A percentile compares a stretch with the other conserved stretches of the same genome.
phyloP scores from a whole-genome alignment of 2,797 vertebrate genomes.

The Yasuhikotakia modesta region DNA sequence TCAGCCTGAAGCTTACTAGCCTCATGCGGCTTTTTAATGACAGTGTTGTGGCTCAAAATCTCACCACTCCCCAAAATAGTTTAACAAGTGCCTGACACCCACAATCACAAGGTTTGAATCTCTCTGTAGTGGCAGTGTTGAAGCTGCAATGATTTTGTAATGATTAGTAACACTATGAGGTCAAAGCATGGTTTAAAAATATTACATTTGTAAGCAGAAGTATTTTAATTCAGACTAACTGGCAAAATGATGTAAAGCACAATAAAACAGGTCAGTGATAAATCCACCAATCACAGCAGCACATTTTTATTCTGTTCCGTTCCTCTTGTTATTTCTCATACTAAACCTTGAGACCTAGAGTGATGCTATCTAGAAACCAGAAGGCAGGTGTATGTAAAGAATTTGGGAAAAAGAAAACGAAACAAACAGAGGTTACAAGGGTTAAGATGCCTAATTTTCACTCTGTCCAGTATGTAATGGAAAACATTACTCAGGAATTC shows the following conservation, averaged over 20 bases:
- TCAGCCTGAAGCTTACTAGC: not conserved
- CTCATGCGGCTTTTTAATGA: constrained; percentile 2
- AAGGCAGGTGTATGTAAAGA: constrained; percentile 9
- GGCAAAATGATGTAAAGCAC: no score
- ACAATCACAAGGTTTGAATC: not conserved
- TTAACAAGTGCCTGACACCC: not conserved
- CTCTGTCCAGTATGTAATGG: constrained; percentile 21
- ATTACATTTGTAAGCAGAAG: no score
- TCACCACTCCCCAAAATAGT: not conserved
- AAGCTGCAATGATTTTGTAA: no score
- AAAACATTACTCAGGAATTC: constrained; percentile 35
- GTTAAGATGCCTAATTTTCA: constrained; percentile 16
- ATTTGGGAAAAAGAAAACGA: not conserved
- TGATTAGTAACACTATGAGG: no score
- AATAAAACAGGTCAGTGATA: not conserved
- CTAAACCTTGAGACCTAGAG: not conserved
- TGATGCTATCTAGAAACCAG: not conserved
- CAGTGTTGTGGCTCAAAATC: not conserved
- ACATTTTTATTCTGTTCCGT: not conserved
- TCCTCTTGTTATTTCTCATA: not conserved
- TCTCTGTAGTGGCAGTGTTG: not conserved
- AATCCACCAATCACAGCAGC: not conserved
- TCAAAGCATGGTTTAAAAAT: no score
- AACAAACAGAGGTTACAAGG: not conserved
- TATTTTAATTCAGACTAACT: no score